phyloP scores from a whole-genome alignment of 1,140 invertebrate species.

The Stegodyphus dumicola region DNA sequence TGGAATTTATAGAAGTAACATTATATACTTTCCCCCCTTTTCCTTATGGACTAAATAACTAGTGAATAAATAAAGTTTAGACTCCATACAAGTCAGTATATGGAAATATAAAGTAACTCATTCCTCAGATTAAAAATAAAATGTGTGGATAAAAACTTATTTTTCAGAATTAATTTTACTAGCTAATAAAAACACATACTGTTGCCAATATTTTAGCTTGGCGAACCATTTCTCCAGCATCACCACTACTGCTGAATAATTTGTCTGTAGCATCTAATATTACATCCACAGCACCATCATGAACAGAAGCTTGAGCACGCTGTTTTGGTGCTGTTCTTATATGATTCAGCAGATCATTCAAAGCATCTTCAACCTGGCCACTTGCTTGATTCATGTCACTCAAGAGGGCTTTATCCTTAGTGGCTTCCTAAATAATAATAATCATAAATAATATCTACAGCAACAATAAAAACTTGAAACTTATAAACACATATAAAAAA shows the following conservation, averaged over 20 bases:
- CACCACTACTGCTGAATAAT: slow-evolving; percentile 83
- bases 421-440: slow-evolving; percentile 49
- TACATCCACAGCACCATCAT: slow-evolving; percentile 88
- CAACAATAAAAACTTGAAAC: too few relatives aligned
- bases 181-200: slow-evolving; percentile 63
- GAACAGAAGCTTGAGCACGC: slow-evolving; percentile 70
- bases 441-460: too few relatives aligned
- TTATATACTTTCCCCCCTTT: too few relatives aligned
- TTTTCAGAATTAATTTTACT: too few relatives aligned
- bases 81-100: too few relatives aligned
- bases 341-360: slow-evolving; percentile 91
- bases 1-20: too few relatives aligned
- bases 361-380: slow-evolving; percentile 85
- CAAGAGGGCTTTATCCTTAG: slow-evolving; percentile 71
- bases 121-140: too few relatives aligned
- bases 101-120: too few relatives aligned
- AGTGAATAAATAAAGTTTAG: too few relatives aligned
- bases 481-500: too few relatives aligned
- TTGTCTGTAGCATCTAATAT: slow-evolving; percentile 92
- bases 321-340: slow-evolving; percentile 72
- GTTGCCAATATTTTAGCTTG: slow-evolving; percentile 90
- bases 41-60: too few relatives aligned
- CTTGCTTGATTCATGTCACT: slow-evolving; percentile 87
- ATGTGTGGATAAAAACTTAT: too few relatives aligned
- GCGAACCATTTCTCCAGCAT: slow-evolving; percentile 92